Evolutionary conservation across 2,113 vertebrate genomes (phyloP).

Genomic region (Thamnophis sirtalis): DNA sequence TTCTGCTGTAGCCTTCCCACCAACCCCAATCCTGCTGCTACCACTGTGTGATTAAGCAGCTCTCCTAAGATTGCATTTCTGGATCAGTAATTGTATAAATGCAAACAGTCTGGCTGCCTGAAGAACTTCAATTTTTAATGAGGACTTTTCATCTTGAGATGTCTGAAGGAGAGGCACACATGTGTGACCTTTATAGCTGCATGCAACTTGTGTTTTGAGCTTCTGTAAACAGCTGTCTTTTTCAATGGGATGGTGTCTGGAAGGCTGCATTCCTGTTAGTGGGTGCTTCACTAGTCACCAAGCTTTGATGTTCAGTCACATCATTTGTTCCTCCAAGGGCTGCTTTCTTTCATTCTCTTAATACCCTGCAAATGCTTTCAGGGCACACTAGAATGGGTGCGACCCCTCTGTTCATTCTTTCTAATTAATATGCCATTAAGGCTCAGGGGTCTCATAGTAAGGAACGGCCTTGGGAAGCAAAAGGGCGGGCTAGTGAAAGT

Average conservation of each 20-base stretch:
- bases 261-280: neutral
- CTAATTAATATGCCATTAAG: constrained; percentile 22
- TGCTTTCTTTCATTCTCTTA: neutral
- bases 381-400: neutral
- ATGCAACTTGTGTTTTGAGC: neutral
- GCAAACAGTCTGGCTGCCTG: neutral
- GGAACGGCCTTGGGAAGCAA: neutral
- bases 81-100: neutral
- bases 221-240: neutral
- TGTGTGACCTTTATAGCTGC: neutral
- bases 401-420: constrained; percentile 45
- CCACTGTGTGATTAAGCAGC: neutral
- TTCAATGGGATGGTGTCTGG: neutral
- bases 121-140: neutral
- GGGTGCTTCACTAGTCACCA: neutral
- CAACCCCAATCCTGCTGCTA: neutral
- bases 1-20: neutral
- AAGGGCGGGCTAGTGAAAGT: neutral
- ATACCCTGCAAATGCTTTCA: neutral
- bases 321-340: neutral
- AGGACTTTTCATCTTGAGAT: neutral
- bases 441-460: constrained; percentile 34
- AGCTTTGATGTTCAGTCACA: neutral
- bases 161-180: neutral
- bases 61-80: neutral